phyloP scores from a whole-genome alignment of 2,888 invertebrate species.

The Timema podura region DNA sequence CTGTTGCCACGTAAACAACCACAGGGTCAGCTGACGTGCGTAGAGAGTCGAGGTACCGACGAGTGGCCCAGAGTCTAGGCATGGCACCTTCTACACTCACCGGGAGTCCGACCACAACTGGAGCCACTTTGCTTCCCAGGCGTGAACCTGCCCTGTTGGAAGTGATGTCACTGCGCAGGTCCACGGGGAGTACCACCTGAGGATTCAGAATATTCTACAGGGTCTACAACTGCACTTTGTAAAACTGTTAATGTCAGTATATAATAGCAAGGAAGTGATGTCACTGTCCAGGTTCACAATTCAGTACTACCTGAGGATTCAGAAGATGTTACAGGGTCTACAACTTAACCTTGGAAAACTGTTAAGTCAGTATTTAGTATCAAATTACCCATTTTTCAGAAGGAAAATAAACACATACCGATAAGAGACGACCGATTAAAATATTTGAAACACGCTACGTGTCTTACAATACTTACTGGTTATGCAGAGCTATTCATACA shows the following conservation, averaged over 20 bases:
- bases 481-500: too few relatives aligned
- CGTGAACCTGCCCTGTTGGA: slow-evolving; percentile 32
- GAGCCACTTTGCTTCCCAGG: slow-evolving; percentile 42
- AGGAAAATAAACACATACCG: too few relatives aligned
- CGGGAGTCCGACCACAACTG: slow-evolving; percentile 46
- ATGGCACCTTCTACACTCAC: slow-evolving; percentile 54
- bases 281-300: too few relatives aligned
- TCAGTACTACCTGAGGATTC: too few relatives aligned
- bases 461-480: not conserved
- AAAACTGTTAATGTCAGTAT: too few relatives aligned
- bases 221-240: too few relatives aligned
- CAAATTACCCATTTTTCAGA: too few relatives aligned
- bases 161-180: slow-evolving; percentile 37
- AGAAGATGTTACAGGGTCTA: too few relatives aligned
- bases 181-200: slow-evolving; percentile 44
- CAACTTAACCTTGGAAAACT: too few relatives aligned
- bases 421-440: not conserved
- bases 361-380: too few relatives aligned
- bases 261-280: too few relatives aligned
- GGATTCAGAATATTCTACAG: too few relatives aligned
- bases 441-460: not conserved
- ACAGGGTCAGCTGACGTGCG: slow-evolving; percentile 49
- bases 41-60: slow-evolving; percentile 48
- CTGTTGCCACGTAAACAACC: slow-evolving; percentile 47
- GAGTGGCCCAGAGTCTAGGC: slow-evolving; percentile 54